These are phyloP conservation scores for Patella pellucida DNA, from an alignment of 2,888 invertebrate species.

Conservation along the genomic window DNA sequence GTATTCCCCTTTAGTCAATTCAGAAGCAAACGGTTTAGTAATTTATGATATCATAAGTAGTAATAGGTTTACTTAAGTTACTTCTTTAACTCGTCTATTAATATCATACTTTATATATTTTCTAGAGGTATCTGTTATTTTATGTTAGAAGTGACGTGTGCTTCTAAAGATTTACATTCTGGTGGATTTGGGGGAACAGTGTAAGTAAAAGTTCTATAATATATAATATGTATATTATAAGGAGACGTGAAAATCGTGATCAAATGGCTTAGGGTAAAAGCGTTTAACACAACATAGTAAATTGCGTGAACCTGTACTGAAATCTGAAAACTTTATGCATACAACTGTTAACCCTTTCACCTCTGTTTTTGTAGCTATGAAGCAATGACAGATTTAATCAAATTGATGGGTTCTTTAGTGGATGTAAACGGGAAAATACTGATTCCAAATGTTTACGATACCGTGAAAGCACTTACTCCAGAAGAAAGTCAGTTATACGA, in stretches of 20 bases:
- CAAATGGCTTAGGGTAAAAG: neutral
- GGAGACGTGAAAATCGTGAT: neutral
- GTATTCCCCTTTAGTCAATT: too few species aligned
- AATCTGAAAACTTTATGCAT: neutral
- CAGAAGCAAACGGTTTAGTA: too few species aligned
- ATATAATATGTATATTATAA: neutral
- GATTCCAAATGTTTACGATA: constrained; percentile 85
- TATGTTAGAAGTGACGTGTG: constrained; percentile 87
- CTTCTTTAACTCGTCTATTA: neutral
- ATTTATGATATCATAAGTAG: too few species aligned
- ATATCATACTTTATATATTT: constrained; percentile 31
- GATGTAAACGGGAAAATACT: constrained; percentile 90
- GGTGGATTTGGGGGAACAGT: constrained; percentile 96
- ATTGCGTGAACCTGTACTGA: neutral
- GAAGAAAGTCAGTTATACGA: constrained; percentile 79
- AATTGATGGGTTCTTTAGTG: constrained; percentile 85
- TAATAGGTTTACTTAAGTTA: neutral
- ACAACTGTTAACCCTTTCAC: too few species aligned
- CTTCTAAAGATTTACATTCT: constrained; percentile 93
- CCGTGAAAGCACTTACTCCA: constrained; percentile 82
- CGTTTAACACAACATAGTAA: neutral
- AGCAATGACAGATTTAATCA: constrained; percentile 83
- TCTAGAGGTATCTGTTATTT: constrained; percentile 89
- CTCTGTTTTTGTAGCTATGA: constrained; percentile 75
- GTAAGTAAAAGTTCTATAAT: constrained; percentile 73